Evolutionary conservation across 2,113 vertebrate species (phyloP).

Genomic region (Progne subis): DNA sequence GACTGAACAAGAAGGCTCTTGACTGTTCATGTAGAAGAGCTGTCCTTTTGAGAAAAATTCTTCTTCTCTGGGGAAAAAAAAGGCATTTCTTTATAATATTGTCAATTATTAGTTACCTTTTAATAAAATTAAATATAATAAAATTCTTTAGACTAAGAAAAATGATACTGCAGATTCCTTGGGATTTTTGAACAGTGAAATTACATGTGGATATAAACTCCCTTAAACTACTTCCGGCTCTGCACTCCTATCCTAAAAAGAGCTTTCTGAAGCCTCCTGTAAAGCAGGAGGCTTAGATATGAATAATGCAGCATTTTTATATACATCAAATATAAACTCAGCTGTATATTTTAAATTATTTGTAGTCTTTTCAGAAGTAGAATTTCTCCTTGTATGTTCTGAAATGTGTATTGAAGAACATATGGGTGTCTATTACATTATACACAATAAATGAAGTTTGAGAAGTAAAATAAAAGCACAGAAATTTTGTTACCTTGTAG

Average conservation of each 20-base stretch:
- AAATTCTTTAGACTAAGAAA: neutral
- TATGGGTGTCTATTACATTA: neutral
- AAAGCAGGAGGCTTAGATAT: neutral
- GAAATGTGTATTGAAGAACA: neutral
- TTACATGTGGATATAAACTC: neutral
- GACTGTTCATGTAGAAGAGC: neutral
- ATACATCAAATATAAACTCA: conserved; percentile 22
- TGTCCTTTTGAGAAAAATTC: neutral
- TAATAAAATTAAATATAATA: neutral
- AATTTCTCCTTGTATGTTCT: neutral
- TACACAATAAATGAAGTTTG: neutral
- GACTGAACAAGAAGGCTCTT: neutral
- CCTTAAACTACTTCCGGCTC: neutral
- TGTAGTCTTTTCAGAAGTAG: neutral
- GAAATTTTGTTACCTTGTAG: neutral
- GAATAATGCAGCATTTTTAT: neutral
- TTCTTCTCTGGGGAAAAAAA: rapidly evolving
- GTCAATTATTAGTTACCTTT: neutral
- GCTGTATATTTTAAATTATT: conserved; percentile 25
- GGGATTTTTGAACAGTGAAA: neutral
- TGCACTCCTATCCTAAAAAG: neutral
- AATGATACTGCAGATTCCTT: neutral
- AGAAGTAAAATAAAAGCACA: neutral
- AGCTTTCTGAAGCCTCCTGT: neutral
- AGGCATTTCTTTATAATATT: neutral